Base-by-base conservation (phyloP, 2,888 invertebrate species). In the Eristalis pertinax region DNA sequence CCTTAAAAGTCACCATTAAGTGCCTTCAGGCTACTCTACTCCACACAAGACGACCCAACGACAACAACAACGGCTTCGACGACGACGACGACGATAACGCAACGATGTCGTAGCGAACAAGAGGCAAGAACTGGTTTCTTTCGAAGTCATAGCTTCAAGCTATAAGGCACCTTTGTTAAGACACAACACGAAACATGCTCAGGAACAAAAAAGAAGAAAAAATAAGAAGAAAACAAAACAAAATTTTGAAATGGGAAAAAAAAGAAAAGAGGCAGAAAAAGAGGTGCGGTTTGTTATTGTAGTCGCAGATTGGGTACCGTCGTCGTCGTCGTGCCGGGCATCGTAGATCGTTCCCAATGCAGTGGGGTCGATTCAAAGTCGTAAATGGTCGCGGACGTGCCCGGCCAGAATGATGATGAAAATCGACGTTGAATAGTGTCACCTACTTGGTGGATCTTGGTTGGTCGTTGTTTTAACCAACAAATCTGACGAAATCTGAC, bases 241-340 rank as follows among this genome's bases (percentile, higher is more conserved):
- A 72, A 62, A 72, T 74, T 68, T 56, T 50, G 50, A 50, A 50
- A 50, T 19, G 43, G 43, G 69, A 67, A 84, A 75, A 70, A 73
- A n/a, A 60, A 67, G 35, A 74, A 78, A 76, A 67, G 65, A 73
- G 75, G 74, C 74, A 72, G 67, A 82, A 86, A 79, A 84, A 78
- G 78, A 83, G 86, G 86, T 86, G 86, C 86, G 78, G 86, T 86
- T 86, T 82, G 75, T 83, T 86, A 83, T 86, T 82, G 74, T 83
- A 77, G 76, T 73, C 63, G 2, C 19, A 77, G 77, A 81, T 69
- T 64, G 72, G 67, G 58, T 73, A 56, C 26, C 64, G 32, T 32
- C 32, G 32, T 32, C 32, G 32, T 32, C 32, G 32, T 32, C 10
- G 58, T 69, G 73, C 58, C n/a, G 63, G 58, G 62, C 67, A 75